Conservation (phyloP, 2,888 invertebrate genomes). For the Cantharis flavilabris region DNA sequence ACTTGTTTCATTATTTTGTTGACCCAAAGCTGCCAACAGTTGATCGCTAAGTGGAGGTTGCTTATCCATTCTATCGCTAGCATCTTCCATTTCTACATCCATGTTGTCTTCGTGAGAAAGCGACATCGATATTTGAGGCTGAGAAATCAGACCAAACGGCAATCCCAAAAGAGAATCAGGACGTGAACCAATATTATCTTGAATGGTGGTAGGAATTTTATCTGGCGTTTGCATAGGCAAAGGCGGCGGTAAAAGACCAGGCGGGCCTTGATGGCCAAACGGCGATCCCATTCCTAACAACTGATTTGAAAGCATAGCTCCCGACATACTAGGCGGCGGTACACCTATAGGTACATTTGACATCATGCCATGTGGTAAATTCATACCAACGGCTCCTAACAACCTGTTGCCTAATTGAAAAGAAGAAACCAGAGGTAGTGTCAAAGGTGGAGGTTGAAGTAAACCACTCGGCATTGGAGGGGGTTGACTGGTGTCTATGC, state of each 20-base stretch:
- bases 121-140: constrained; percentile 54
- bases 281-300: constrained; percentile 48
- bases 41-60: constrained; percentile 55
- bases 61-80: constrained; percentile 47
- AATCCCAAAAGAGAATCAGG: constrained; percentile 53
- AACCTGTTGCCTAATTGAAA: constrained; percentile 54
- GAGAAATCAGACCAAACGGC: constrained; percentile 48
- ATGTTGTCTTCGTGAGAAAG: constrained; percentile 69
- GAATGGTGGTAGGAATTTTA: constrained; percentile 22
- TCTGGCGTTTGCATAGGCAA: constrained; percentile 36
- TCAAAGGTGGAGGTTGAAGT: constrained; percentile 56
- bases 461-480: constrained; percentile 55
- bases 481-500: constrained; percentile 68
- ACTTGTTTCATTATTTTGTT: constrained; percentile 33
- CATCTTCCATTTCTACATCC: constrained; percentile 78
- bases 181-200: constrained; percentile 28
- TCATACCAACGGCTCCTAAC: constrained; percentile 46
- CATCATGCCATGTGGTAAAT: constrained; percentile 60
- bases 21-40: constrained; percentile 54
- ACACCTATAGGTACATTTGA: constrained; percentile 61
- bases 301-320: constrained; percentile 52
- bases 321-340: constrained; percentile 61
- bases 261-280: constrained; percentile 46
- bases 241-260: constrained; percentile 45
- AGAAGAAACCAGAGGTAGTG: constrained; percentile 53